These are phyloP conservation scores for Digitonthophagus gazella DNA, from an alignment of 2,888 invertebrate species.

Conservation along the genomic window DNA sequence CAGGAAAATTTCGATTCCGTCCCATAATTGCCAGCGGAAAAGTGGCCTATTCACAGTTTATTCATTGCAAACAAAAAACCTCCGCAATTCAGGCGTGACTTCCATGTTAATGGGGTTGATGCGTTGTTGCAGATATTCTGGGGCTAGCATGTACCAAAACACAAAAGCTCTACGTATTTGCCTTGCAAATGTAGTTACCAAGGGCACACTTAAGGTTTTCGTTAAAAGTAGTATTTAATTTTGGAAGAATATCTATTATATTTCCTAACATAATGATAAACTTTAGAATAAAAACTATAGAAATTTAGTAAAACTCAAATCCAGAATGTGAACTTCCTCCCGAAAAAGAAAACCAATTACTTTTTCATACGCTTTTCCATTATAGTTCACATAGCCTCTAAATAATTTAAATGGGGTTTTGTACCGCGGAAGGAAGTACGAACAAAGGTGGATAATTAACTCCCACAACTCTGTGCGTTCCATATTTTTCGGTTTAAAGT, in stretches of 20 bases:
- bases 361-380: not conserved
- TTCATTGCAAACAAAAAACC: not conserved
- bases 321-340: too few species aligned
- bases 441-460: not conserved
- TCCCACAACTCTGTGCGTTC: not conserved
- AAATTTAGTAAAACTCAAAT: too few species aligned
- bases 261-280: too few species aligned
- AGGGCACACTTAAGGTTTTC: too few species aligned
- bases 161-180: not conserved
- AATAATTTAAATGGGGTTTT: not conserved
- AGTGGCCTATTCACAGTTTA: not conserved
- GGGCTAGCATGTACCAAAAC: too few species aligned
- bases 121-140: not conserved
- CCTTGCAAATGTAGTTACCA: not conserved
- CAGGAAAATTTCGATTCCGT: not conserved
- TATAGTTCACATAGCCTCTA: not conserved
- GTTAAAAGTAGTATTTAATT: too few species aligned
- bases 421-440: not conserved
- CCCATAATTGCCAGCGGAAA: not conserved
- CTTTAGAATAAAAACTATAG: too few species aligned
- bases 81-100: not conserved
- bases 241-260: too few species aligned
- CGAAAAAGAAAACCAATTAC: not conserved
- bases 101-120: not conserved
- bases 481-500: not conserved